Evolutionary conservation across 2,888 invertebrate species (phyloP), one percentile per base, ranked within the genome.

Genomic region (Mythimna ferrago): DNA sequence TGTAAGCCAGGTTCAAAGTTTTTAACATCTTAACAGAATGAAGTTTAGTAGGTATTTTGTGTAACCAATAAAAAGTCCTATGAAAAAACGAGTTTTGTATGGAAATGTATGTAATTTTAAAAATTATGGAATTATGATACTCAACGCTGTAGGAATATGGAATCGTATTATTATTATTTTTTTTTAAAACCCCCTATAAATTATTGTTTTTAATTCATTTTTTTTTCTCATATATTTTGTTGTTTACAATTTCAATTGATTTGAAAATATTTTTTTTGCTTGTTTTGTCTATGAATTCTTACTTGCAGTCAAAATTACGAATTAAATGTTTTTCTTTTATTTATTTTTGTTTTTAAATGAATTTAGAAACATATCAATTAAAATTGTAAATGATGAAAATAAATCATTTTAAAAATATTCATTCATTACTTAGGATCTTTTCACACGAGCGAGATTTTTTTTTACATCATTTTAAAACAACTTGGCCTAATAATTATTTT

Each of bases 41-140:
- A 21, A 60, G 83, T 74, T 71, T 64, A 74, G 70, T 79, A 75
- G 80, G 76, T 68, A 14, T 69, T 67, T 70, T 54, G 19, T 70
- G 44, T 53, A 54, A 44, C 7, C 7, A 51, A 53, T 61, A 66
- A 51, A 75, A 76, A 71, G 67, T 78, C 71, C 60, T 80, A 60
- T 78, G 65, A 70, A 73, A 66, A 73, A 65, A 64, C 73, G 71
- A 73, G 66, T 80, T 85, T 76, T 80, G 75, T 77, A 76, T 74
- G 75, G 65, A 73, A 69, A 76, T 78, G 78, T 74, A 84, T 78
- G 81, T 79, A 78, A 81, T 80, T 75, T 35, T 57, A 82, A 78
- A 83, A 83, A 78, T 78, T 81, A 89, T 87, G 83, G 84, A 87
- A 85, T 87, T 87, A 89, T 87, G 89, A 90, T 90, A 90, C 90